A percentile compares a stretch with the other conserved stretches of the same genome.
These are phyloP conservation scores for Rhineura floridana DNA, from an alignment of 2,113 vertebrate species.

Conservation along the genomic window DNA sequence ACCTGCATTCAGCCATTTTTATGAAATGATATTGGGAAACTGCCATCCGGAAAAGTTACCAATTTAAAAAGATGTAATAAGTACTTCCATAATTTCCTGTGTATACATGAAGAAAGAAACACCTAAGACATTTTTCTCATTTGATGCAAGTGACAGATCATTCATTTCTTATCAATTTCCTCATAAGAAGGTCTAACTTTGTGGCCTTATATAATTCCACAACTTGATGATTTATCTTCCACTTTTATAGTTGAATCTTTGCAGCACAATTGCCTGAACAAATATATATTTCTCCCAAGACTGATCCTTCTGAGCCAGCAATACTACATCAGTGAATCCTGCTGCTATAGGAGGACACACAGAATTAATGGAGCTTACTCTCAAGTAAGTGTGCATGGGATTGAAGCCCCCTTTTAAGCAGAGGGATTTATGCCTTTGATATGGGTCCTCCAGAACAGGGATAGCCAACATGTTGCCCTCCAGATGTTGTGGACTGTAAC, in stretches of 20 bases:
- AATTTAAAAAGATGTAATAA: conserved; percentile 53
- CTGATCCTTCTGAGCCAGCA: background rate
- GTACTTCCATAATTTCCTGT: conserved; percentile 59
- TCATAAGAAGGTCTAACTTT: conserved; percentile 43
- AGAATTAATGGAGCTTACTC: background rate
- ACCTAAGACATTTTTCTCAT: conserved; percentile 37
- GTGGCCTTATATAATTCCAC: conserved; percentile 38
- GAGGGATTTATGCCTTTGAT: background rate
- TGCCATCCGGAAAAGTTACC: conserved; percentile 46
- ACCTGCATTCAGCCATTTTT: conserved; percentile 33
- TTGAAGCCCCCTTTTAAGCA: background rate
- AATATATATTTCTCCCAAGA: conserved; percentile 26
- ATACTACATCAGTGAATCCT: background rate
- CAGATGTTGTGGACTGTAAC: no score
- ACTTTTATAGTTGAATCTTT: conserved; percentile 19
- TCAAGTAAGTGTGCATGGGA: background rate
- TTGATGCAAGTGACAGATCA: conserved; percentile 48
- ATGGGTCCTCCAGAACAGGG: background rate
- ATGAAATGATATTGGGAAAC: conserved; percentile 49
- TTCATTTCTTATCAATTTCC: conserved; percentile 53
- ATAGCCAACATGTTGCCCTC: no score
- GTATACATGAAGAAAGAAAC: conserved; percentile 43
- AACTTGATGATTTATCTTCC: conserved; percentile 49
- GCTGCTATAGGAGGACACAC: background rate
- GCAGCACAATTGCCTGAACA: conserved; percentile 6